These are phyloP conservation scores for Pygmarrhopalites habei DNA, from an alignment of 1,140 invertebrate genomes.

Conservation along the genomic window DNA sequence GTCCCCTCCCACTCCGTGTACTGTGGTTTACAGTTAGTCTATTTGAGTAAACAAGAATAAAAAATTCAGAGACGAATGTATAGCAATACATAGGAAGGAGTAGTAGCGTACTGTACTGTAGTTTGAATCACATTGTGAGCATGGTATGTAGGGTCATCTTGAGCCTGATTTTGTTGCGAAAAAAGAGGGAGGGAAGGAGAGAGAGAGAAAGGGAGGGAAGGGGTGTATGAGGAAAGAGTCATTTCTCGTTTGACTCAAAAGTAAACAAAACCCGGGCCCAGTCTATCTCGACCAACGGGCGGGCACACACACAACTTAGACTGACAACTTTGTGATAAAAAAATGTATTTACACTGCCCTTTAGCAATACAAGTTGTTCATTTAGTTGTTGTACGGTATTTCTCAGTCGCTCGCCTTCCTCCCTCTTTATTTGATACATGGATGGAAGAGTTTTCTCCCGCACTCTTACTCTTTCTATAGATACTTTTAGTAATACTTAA, in stretches of 20 bases:
- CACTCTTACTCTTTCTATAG: no score
- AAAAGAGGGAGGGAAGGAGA: not conserved
- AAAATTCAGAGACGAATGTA: no score
- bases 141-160: no score
- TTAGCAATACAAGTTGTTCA: constrained; percentile 30
- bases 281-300: not conserved
- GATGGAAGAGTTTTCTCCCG: no score
- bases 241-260: constrained; percentile 7
- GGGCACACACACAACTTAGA: constrained; percentile 20
- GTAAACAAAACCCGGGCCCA: constrained; percentile 4
- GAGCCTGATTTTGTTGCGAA: not conserved
- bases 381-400: constrained; percentile 12
- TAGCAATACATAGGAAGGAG: no score
- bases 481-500: no score
- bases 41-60: not conserved
- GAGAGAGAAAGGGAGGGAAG: not conserved
- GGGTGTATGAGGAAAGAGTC: not conserved
- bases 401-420: not conserved
- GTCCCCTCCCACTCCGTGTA: no score
- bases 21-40: not conserved
- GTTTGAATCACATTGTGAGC: no score
- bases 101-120: no score
- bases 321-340: constrained; percentile 6
- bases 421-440: not conserved
- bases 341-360: constrained; percentile 29